Percentiles rank a stretch among this genome's conserved stretches.
phyloP scores from a whole-genome alignment of 2,888 invertebrate species.

The Euclidia mi region DNA sequence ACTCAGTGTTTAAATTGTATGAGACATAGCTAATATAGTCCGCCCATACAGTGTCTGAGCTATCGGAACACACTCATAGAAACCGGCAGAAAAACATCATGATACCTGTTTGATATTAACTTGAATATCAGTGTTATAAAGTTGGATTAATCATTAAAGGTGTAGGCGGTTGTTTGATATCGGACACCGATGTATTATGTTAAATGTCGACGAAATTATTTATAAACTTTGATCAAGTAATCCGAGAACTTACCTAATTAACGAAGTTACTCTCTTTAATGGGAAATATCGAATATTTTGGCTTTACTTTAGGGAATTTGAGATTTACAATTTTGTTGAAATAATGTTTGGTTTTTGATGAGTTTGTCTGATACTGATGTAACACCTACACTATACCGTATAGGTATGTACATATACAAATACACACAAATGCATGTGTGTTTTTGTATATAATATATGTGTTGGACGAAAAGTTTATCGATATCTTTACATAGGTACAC shows the following conservation, averaged over 20 bases:
- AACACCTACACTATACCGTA: no score
- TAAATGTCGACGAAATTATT: constrained; percentile 14
- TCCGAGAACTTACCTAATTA: constrained; percentile 18
- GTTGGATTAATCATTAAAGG: background rate
- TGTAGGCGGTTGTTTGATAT: constrained; percentile 1
- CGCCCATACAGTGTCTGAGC: no score
- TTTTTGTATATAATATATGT: no score
- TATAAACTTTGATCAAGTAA: constrained; percentile 16
- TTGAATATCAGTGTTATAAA: background rate
- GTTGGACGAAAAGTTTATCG: no score
- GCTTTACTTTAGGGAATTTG: constrained; percentile 1
- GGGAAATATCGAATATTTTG: constrained; percentile 12
- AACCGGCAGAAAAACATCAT: no score
- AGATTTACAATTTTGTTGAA: background rate
- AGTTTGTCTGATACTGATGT: no score
- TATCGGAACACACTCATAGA: no score
- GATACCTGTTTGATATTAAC: background rate
- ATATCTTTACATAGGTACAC: no score
- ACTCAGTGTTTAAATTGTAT: no score
- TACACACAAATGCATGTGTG: no score
- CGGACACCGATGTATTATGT: constrained; percentile 8
- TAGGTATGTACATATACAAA: no score
- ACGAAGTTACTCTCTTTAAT: constrained; percentile 11
- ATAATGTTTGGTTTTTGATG: background rate
- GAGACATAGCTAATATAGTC: no score